These are phyloP conservation scores for Intellagama lesueurii DNA, from an alignment of 2,797 vertebrate genomes.

Conservation along the genomic window DNA sequence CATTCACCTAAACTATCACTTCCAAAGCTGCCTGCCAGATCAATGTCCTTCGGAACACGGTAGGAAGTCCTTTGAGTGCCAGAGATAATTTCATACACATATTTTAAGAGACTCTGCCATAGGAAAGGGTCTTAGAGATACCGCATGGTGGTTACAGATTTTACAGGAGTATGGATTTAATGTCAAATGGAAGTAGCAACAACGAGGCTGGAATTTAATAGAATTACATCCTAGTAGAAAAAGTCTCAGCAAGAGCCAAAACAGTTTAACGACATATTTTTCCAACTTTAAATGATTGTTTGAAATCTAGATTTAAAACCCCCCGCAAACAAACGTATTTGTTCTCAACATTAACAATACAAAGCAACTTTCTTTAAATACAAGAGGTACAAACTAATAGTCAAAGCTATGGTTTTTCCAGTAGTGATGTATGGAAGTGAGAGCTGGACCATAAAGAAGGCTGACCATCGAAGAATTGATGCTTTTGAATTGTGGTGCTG, in stretches of 20 bases:
- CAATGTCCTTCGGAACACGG: conserved; percentile 61
- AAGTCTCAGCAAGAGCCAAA: conserved; percentile 32
- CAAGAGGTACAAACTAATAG: too few species aligned
- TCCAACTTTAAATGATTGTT: conserved; percentile 23
- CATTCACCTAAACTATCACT: conserved; percentile 67
- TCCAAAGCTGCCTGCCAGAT: conserved; percentile 63
- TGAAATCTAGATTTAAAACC: not conserved
- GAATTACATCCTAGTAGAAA: conserved; percentile 48
- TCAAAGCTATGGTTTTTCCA: too few species aligned
- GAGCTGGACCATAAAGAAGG: too few species aligned
- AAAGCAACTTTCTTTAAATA: too few species aligned
- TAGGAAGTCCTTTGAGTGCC: conserved; percentile 59
- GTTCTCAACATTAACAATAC: too few species aligned
- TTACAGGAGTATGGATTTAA: conserved; percentile 69
- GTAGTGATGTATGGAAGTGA: too few species aligned
- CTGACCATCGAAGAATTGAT: too few species aligned
- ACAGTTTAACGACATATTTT: not conserved
- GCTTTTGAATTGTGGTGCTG: too few species aligned
- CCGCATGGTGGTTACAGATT: conserved; percentile 42
- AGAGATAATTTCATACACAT: conserved; percentile 63
- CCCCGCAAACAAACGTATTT: too few species aligned
- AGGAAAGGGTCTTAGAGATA: conserved; percentile 54
- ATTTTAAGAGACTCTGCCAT: conserved; percentile 61
- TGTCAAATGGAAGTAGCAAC: conserved; percentile 59
- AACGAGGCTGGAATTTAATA: conserved; percentile 50